Conservation (phyloP, 2,888 invertebrate genomes). For the Tachina grossa region DNA sequence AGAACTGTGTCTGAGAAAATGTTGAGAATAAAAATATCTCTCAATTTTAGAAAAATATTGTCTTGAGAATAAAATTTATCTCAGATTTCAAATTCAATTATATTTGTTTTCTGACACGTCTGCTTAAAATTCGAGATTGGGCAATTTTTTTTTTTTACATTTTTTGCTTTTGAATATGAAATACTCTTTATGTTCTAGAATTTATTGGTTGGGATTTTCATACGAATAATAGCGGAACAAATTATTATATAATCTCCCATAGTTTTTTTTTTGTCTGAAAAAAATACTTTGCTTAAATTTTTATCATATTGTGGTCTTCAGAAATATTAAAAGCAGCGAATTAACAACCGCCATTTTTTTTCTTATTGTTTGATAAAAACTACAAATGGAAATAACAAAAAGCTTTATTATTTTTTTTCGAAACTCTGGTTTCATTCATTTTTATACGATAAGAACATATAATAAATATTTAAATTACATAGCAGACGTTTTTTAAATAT, state of each 20-base stretch:
- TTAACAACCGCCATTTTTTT: background rate
- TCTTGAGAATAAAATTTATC: too few relatives aligned
- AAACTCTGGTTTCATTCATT: conserved; percentile 5
- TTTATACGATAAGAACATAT: background rate
- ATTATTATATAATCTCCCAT: background rate
- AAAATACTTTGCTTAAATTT: background rate
- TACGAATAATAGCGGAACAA: background rate
- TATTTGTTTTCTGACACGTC: too few relatives aligned
- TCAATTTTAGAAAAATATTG: too few relatives aligned
- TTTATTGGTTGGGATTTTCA: background rate
- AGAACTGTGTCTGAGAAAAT: too few relatives aligned
- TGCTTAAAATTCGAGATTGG: too few relatives aligned
- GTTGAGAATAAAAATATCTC: too few relatives aligned
- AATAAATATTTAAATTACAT: background rate
- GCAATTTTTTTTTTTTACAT: background rate
- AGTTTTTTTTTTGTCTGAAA: background rate
- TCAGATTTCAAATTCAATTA: too few relatives aligned
- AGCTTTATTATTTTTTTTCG: background rate
- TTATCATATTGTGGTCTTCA: conserved; percentile 12
- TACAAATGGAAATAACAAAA: background rate
- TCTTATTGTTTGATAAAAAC: background rate
- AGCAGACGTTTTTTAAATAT: background rate
- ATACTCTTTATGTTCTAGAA: background rate
- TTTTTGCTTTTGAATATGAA: background rate
- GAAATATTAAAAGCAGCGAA: background rate